phyloP scores from a whole-genome alignment of 2,888 invertebrate species.

The Macropis europaea region DNA sequence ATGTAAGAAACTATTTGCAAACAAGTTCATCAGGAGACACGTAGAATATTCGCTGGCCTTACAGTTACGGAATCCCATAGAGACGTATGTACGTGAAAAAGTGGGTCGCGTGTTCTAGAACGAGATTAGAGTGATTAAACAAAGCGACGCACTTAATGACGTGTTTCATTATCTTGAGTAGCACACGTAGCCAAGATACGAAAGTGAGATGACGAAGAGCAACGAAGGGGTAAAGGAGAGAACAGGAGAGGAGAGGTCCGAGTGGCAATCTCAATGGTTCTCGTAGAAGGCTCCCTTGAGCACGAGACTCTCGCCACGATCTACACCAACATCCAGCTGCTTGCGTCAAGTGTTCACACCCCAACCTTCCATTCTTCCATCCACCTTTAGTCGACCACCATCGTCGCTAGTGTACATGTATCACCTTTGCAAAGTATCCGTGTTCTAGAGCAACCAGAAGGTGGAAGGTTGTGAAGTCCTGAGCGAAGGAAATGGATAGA shows the following conservation, averaged over 20 bases:
- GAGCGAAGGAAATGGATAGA: slow-evolving; percentile 11
- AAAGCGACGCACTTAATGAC: slow-evolving; percentile 44
- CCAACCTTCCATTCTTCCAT: slow-evolving; percentile 52
- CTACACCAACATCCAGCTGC: slow-evolving; percentile 66
- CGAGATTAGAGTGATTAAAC: slow-evolving; percentile 46
- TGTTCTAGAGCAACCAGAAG: slow-evolving; percentile 21
- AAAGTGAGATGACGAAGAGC: slow-evolving; percentile 8
- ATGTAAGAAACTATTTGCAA: not conserved
- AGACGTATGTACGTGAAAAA: not conserved
- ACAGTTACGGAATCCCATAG: not conserved
- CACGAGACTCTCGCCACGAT: slow-evolving; percentile 61
- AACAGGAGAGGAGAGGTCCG: slow-evolving; percentile 42
- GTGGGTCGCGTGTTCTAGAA: not conserved
- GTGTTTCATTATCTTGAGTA: slow-evolving; percentile 52
- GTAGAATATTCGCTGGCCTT: not conserved
- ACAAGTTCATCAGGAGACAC: not conserved
- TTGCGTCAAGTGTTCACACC: slow-evolving; percentile 60
- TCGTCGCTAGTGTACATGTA: slow-evolving; percentile 33
- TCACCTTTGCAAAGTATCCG: slow-evolving; percentile 36
- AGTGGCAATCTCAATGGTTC: slow-evolving; percentile 67
- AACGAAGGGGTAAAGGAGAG: slow-evolving; percentile 7
- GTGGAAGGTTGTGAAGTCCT: slow-evolving; percentile 10
- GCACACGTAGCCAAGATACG: slow-evolving; percentile 11
- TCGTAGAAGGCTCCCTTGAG: slow-evolving; percentile 66
- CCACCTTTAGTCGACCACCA: slow-evolving; percentile 27